Base-by-base conservation (phyloP, 2,797 vertebrate genomes). In the Corythornis leucogaster region DNA sequence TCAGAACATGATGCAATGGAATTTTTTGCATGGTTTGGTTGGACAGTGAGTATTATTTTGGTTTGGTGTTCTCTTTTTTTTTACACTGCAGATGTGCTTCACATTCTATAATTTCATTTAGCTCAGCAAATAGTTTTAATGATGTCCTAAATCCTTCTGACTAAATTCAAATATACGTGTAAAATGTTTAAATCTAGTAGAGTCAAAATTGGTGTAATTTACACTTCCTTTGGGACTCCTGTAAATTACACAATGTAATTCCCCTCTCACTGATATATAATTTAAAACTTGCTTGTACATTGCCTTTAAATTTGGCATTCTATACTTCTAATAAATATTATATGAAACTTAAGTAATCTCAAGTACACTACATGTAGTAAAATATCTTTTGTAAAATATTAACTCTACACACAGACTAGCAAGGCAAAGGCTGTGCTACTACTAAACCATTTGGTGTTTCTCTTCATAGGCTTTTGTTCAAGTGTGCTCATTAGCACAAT, bases 391-490 rank as follows among this genome's bases (percentile, higher is more conserved):
- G 15, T 51, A 76, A 71, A 87, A 42, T 59, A 79, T 24, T 35
- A n/a, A 53, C n/a, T 67, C 87, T 81, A 69, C 81, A 91, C 22
- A 62, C 7, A 51, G 51, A 62, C 87, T 89, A 95, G 77, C 70
- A 81, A 80, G 20, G 43, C 38, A 74, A 73, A 94, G 55, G 33
- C 15, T 43, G 33, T 12, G 21, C 25, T 83, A 42, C 21, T 80
- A 98, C 98, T 89, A 98, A 98, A 98, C 84, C 38, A 66, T 98
- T 98, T 96, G 98, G 97, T 21, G 97, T 96, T 97, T 75, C 97
- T 98, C 92, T 97, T 97, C 90, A 97, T 97, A 89, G 94, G 96
- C 85, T 98, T 98, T 97, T 98, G 96, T 96, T 98, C 98, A 88
- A 98, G 98, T n/a, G 97, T 98, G 94, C 98, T 98, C 96, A 98